Percentiles rank a stretch among this genome's conserved stretches.
Evolutionary conservation across 2,888 invertebrate species (phyloP).

Genomic region (Eueremaeus valkanovi): DNA sequence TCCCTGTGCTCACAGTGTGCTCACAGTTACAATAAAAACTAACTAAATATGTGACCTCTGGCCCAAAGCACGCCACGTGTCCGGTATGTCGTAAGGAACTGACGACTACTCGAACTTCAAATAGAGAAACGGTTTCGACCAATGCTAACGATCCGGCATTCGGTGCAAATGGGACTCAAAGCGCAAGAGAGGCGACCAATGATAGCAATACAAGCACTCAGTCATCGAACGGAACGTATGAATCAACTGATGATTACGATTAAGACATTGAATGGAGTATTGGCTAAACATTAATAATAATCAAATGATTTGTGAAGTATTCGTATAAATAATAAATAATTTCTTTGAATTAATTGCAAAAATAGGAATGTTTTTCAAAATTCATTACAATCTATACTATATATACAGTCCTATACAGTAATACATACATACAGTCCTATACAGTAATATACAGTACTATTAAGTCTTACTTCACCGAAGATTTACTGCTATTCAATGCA

Average conservation of each 20-base stretch:
- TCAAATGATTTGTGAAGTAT: too few relatives aligned
- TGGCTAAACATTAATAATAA: too few relatives aligned
- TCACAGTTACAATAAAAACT: neutral
- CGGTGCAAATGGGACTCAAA: neutral
- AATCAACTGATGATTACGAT: slow-evolving; percentile 13
- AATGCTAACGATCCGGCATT: neutral
- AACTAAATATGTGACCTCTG: slow-evolving; percentile 27
- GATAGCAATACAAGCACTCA: neutral
- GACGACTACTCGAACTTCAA: slow-evolving; percentile 48
- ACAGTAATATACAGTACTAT: too few relatives aligned
- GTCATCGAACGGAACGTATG: slow-evolving; percentile 14
- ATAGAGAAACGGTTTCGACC: neutral
- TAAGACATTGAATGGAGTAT: too few relatives aligned
- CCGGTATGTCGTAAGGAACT: slow-evolving; percentile 85
- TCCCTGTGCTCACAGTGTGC: too few relatives aligned
- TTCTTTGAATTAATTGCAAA: too few relatives aligned
- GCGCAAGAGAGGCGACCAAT: neutral
- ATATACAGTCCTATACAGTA: too few relatives aligned
- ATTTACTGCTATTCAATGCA: too few relatives aligned
- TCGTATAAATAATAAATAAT: neutral
- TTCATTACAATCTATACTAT: too few relatives aligned
- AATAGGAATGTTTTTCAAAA: too few relatives aligned
- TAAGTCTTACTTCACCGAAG: too few relatives aligned
- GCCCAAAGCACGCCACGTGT: slow-evolving; percentile 76
- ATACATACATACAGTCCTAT: too few relatives aligned